Evolutionary conservation across 2,888 invertebrate genomes (phyloP), one percentile per base, ranked within the genome.

Genomic region (Drosophila robusta): DNA sequence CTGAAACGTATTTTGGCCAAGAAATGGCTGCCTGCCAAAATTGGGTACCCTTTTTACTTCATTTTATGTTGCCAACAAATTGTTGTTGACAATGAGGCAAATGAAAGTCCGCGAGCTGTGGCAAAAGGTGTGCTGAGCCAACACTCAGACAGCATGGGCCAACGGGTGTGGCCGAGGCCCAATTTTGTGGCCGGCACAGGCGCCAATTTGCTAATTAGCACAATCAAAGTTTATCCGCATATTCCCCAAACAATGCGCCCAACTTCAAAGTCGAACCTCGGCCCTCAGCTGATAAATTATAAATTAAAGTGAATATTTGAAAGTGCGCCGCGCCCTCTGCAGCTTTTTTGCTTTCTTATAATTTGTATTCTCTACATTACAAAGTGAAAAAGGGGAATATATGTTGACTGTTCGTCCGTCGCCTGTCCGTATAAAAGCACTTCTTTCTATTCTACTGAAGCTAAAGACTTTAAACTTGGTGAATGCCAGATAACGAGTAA

Each of bases 1-100:
- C 32, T 58, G 7, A 52, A 61, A 74, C 52, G 74, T 57, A 52
- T 29, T 29, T 29, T 9, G 29, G 29, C 52, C 55, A 60, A 47
- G 65, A 50, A 51, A 54, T 41, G 62, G 66, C 26, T 14, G 52
- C 38, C 36, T 34, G 64, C 45, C 38, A 56, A 79, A 88, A 88
- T 84, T 89, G 83, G 87, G 86, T 88, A 88, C 89, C 83, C 87
- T 84, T 84, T 89, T 84, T 81, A 87, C 58, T 41, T 54, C 57
- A 84, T 72, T 84, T 89, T 88, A 84, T 75, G 79, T 63, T 57
- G 70, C 66, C 64, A 57, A 71, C 60, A 80, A 75, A 73, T 70
- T 80, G 75, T 56, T 75, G 71, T 67, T 77, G 70, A 77, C 68
- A 70, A 54, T 67, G 46, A 32, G 54, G 34, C 42, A 14, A 49